Conservation (phyloP, 2,888 invertebrate species). For the Diaperis boleti region DNA sequence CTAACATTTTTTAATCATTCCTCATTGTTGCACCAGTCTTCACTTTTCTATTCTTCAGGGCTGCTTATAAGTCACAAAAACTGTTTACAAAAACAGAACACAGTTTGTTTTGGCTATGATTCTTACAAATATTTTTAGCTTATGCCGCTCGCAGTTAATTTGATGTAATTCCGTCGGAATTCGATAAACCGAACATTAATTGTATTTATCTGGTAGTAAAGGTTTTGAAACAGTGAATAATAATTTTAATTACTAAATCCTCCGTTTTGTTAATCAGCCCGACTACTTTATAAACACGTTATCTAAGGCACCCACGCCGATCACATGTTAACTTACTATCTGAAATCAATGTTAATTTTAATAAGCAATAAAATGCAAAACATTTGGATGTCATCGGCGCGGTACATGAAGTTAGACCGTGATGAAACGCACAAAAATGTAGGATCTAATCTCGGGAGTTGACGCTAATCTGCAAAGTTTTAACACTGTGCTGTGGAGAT, state of each 20-base stretch:
- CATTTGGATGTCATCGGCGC: neutral
- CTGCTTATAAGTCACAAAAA: no score
- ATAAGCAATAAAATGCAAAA: slow-evolving; percentile 8
- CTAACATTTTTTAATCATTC: slow-evolving; percentile 17
- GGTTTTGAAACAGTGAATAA: slow-evolving; percentile 32
- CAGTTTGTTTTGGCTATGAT: no score
- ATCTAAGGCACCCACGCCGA: slow-evolving; percentile 39
- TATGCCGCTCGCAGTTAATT: no score
- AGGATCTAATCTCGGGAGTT: no score
- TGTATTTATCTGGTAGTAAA: slow-evolving; percentile 21
- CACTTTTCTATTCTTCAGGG: no score
- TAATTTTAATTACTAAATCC: slow-evolving; percentile 31
- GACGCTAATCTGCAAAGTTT: no score
- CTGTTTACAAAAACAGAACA: no score
- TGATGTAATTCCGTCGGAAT: no score
- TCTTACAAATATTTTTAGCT: no score
- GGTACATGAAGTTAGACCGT: neutral
- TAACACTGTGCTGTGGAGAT: no score
- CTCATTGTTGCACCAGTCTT: slow-evolving; percentile 4
- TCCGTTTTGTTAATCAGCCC: slow-evolving; percentile 31
- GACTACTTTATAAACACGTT: slow-evolving; percentile 29
- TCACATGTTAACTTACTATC: slow-evolving; percentile 21
- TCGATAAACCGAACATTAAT: no score
- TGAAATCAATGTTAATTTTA: neutral
- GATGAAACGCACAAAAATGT: no score